Percentiles rank a stretch among this genome's conserved stretches.
phyloP scores from a whole-genome alignment of 1,140 invertebrate species.

The Heliconius eleuchia region DNA sequence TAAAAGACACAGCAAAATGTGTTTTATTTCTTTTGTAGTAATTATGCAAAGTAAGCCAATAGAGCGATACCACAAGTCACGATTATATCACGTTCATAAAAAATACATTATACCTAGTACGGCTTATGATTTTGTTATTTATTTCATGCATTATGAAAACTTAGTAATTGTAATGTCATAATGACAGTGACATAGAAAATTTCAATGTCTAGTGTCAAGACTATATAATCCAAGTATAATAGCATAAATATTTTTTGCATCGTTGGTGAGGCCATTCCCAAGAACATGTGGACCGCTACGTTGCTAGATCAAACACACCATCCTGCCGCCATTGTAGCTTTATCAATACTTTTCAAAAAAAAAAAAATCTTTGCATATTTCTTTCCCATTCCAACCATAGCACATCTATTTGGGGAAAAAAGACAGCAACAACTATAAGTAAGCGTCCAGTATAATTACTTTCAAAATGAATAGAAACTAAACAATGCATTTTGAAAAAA shows the following conservation, averaged over 20 bases:
- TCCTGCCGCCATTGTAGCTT: constrained; percentile 74
- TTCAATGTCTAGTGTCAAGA: constrained; percentile 52
- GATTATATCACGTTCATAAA: constrained; percentile 45
- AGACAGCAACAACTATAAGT: constrained; percentile 39
- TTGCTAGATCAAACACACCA: constrained; percentile 79
- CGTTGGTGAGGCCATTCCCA: constrained; percentile 73
- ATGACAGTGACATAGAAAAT: not conserved
- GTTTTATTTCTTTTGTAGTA: constrained; percentile 58
- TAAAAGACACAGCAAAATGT: constrained; percentile 49
- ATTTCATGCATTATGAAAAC: not conserved
- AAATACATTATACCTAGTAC: not conserved
- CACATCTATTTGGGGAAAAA: not conserved
- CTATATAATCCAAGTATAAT: constrained; percentile 37
- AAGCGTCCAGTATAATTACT: constrained; percentile 62
- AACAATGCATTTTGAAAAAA: constrained; percentile 56
- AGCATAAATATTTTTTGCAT: constrained; percentile 75
- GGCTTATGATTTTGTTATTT: not conserved
- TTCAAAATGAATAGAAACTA: constrained; percentile 69
- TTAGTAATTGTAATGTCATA: not conserved
- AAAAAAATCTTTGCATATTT: constrained; percentile 58
- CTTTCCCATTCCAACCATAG: constrained; percentile 50
- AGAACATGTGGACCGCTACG: constrained; percentile 79
- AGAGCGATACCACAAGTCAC: constrained; percentile 46
- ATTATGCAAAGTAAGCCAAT: constrained; percentile 64
- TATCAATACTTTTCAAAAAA: constrained; percentile 61